phyloP scores from a whole-genome alignment of 2,797 vertebrate species.

The Hyperoplus lanceolatus region DNA sequence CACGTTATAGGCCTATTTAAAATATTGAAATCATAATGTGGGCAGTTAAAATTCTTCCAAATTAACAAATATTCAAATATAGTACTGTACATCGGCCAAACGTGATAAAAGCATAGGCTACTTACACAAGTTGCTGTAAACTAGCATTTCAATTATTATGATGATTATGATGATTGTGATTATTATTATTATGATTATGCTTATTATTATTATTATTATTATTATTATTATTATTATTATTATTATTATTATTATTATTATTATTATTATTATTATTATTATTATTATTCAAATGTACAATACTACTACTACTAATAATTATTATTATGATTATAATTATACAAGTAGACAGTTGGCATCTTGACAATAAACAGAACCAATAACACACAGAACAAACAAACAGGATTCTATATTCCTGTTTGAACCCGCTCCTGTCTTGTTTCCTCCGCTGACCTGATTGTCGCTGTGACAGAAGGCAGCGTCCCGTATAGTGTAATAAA shows the following conservation, averaged over 20 bases:
- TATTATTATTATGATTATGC: not conserved
- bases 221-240: too few species aligned
- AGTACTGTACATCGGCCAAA: not conserved
- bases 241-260: too few species aligned
- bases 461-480: conserved; percentile 59
- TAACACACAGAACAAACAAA: conserved; percentile 31
- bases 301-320: not conserved
- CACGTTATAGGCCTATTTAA: too few species aligned
- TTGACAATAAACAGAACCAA: conserved; percentile 53
- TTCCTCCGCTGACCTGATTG: conserved; percentile 25
- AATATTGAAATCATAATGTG: not conserved
- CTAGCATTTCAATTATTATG: not conserved
- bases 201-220: too few species aligned
- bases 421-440: not conserved
- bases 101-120: too few species aligned
- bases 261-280: too few species aligned
- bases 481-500: conserved; percentile 84
- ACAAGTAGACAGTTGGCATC: not conserved
- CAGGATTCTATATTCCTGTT: conserved; percentile 1
- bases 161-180: not conserved
- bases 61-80: not conserved
- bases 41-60: not conserved
- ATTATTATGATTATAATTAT: conserved; percentile 1
- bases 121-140: too few species aligned
- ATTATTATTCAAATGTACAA: not conserved